phyloP scores from a whole-genome alignment of 2,888 invertebrate species.

The Tachina fera region DNA sequence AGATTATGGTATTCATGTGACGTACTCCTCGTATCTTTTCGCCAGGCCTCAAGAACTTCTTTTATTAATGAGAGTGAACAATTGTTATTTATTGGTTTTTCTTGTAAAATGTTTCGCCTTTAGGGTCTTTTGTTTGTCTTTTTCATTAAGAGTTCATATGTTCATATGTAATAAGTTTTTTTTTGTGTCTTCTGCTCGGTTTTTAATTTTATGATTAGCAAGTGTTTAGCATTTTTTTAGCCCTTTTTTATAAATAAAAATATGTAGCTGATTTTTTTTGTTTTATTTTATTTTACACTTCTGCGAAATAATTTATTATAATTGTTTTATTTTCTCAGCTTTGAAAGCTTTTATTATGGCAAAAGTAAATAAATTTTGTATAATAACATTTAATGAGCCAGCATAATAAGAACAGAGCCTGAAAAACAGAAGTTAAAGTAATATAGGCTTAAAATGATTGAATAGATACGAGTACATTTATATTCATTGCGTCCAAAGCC shows the following conservation, averaged over 20 bases:
- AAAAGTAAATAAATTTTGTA: not conserved
- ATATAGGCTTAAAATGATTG: too few relatives aligned
- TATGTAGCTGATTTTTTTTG: not conserved
- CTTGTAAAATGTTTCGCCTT: conserved; percentile 51
- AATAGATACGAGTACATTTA: too few relatives aligned
- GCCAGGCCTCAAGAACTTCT: not conserved
- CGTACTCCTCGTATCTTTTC: not conserved
- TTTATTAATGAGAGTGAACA: conserved; percentile 23
- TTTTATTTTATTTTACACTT: not conserved
- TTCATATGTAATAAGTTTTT: not conserved
- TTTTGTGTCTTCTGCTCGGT: not conserved
- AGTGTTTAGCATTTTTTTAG: conserved; percentile 16
- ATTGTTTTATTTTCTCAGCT: conserved; percentile 60
- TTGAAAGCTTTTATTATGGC: conserved; percentile 37
- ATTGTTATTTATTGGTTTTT: conserved; percentile 63
- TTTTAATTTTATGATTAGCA: conserved; percentile 33
- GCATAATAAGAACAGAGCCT: too few relatives aligned
- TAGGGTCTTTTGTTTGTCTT: conserved; percentile 52
- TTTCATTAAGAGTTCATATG: conserved; percentile 48
- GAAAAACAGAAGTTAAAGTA: too few relatives aligned
- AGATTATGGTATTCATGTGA: conserved; percentile 21
- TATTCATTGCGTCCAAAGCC: too few relatives aligned
- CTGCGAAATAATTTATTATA: conserved; percentile 6
- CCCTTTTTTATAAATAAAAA: not conserved
- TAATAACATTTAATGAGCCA: too few relatives aligned